Evolutionary conservation across 2,113 vertebrate genomes (phyloP), one percentile per base, ranked within the genome.

Genomic region (Tenrec ecaudatus): DNA sequence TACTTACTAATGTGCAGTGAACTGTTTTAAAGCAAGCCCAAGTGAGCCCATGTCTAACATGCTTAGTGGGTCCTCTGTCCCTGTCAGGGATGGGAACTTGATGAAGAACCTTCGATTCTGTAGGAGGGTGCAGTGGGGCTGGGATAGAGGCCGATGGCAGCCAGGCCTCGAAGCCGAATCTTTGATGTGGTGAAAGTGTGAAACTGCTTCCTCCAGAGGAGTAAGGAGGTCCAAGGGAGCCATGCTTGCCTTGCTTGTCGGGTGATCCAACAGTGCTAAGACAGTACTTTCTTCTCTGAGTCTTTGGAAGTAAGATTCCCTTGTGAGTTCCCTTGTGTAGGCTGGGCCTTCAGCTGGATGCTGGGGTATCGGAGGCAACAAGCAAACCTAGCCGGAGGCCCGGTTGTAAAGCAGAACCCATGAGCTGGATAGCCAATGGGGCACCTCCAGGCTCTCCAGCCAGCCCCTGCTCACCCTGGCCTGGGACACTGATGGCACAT

Each of bases 291-390:
- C 33, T 62, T 47, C 31, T 82, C 17, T 25, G n/a, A 78, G n/a
- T 83, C 38, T 86, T 85, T 73, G 80, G 85, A 73, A 86, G 71
- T 57, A 27, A 53, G 20, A 31, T 62, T 86, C 73, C 43, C 82
- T 80, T 68, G 53, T 36, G 3, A 40, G 23, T 10, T 23, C 3
- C 4, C 31, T 31, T 31, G 11, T 66, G 31, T 2, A 0, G 22
- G 29, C 53, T 0, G 0, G 71, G 29, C 38, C 57, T 80, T 60
- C 38, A 77, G n/a, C 22, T 69, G 76, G 47, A 19, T 47, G 68
- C 9, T 38, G 6, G 57, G 19, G 3, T 4, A n/a, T 53, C 2
- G 66, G n/a, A 47, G 20, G 14, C 4, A 1, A 57, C 31, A 79
- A 3, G 40, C 64, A 25, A 3, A 20, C 27, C 0, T 36, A n/a